Conservation (phyloP, 2,888 invertebrate genomes). For the Cheilosia soror region DNA sequence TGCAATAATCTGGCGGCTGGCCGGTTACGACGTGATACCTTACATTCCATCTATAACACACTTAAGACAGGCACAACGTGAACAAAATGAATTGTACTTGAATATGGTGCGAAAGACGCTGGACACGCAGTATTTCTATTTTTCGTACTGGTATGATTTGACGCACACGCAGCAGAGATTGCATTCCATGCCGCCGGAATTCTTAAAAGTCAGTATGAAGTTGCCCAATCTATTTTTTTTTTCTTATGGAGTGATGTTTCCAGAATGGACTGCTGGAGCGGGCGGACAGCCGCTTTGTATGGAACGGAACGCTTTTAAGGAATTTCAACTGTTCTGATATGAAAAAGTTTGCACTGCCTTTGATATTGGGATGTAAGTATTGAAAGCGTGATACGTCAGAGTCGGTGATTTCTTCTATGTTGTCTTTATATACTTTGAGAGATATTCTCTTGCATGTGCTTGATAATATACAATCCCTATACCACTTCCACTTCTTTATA, state of each 20-base stretch:
- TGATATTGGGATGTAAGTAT: slow-evolving; percentile 96
- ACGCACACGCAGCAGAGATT: slow-evolving; percentile 96
- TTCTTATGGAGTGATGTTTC: slow-evolving; percentile 60
- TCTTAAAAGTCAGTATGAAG: slow-evolving; percentile 86
- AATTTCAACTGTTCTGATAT: slow-evolving; percentile 91
- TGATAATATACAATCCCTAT: too few species aligned
- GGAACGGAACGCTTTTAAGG: slow-evolving; percentile 94
- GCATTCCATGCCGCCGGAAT: slow-evolving; percentile 92
- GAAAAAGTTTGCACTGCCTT: slow-evolving; percentile 92
- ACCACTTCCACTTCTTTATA: too few species aligned
- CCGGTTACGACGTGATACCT: slow-evolving; percentile 92
- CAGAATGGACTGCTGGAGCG: slow-evolving; percentile 90
- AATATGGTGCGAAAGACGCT: slow-evolving; percentile 93
- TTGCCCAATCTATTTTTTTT: background rate
- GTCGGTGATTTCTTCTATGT: too few species aligned
- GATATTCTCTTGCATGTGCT: too few species aligned
- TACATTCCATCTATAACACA: slow-evolving; percentile 93
- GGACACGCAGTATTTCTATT: slow-evolving; percentile 94
- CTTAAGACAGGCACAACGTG: slow-evolving; percentile 92
- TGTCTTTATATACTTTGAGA: too few species aligned
- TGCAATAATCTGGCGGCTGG: slow-evolving; percentile 91
- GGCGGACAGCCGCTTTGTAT: slow-evolving; percentile 95
- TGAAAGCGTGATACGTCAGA: slow-evolving; percentile 52
- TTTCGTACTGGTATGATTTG: slow-evolving; percentile 96
- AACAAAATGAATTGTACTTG: slow-evolving; percentile 93